Conservation (phyloP, 2,797 vertebrate genomes). For the Anguilla megastoma region DNA sequence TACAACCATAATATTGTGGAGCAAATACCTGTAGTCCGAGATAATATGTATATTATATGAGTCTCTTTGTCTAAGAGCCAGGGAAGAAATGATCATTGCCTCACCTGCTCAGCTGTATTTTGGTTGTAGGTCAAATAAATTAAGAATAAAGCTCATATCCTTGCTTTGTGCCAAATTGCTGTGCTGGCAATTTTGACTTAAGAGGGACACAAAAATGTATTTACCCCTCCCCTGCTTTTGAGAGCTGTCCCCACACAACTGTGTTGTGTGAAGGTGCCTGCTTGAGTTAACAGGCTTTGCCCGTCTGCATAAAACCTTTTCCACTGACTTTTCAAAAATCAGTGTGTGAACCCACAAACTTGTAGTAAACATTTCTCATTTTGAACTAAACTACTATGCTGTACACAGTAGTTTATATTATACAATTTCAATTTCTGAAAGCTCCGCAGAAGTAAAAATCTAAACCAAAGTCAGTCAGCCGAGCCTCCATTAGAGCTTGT, state of each 20-base stretch:
- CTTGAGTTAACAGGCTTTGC: neutral
- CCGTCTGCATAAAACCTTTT: neutral
- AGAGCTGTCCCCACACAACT: neutral
- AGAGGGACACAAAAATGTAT: too few species aligned
- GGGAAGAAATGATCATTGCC: neutral
- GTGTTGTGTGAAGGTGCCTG: neutral
- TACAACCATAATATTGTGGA: neutral
- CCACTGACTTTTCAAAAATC: neutral
- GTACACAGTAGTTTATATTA: constrained; percentile 4
- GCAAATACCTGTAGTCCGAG: neutral
- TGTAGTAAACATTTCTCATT: constrained; percentile 1
- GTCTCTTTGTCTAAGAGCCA: neutral
- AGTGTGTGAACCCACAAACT: neutral
- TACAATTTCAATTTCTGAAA: constrained; percentile 1
- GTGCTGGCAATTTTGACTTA: neutral
- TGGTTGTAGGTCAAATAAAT: neutral
- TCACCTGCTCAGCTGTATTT: too few species aligned
- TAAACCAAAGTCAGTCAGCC: constrained; percentile 23
- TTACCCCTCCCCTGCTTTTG: neutral
- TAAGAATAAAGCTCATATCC: neutral
- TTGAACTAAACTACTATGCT: neutral
- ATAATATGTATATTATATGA: neutral
- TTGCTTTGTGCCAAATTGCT: neutral
- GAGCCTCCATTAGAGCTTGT: neutral
- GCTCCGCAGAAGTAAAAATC: constrained; percentile 2